Base-by-base conservation (phyloP, 2,113 vertebrate species). In the Vanacampus margaritifer region DNA sequence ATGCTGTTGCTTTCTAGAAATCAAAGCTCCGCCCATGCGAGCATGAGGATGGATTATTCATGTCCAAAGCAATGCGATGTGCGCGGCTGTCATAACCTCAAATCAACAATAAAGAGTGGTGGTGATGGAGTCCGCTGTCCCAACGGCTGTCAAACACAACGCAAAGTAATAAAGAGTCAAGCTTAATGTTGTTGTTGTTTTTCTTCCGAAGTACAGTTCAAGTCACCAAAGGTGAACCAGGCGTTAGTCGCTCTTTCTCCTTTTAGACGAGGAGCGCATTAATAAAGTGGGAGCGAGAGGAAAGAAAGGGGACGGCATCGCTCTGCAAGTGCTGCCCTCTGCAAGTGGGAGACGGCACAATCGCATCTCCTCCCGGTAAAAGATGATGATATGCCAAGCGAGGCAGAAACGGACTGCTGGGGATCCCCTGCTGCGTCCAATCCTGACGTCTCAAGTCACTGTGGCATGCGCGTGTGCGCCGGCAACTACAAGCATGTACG, bases 361-460 rank as follows among this genome's bases (percentile, higher is more conserved):
- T 75, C 76, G 79, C 77, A 73, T 76, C 84, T 81, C 80, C 84
- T 82, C 80, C 75, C 76, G 74, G 72, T 73, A 64, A 74, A 75
- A 65, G 80, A 83, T 63, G 79, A 83, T 81, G 80, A 84, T 81
- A 64, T 62, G 87, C 75, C 80, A 68, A 77, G 79, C 79, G 72
- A 84, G 78, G 80, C 85, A 82, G 78, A 81, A 76, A 73, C 78
- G 74, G 74, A 82, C 50, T 65, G 79, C 75, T 67, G 78, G 84
- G 87, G 84, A 87, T 79, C 84, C 87, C 87, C 87, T 48, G 87
- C 87, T 86, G 87, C 68, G 87, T 80, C 86, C 87, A 83, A 84
- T 84, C 81, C 84, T 83, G 81, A 85, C 86, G 84, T 82, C 78
- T 61, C 72, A 63, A 70, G 75, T 70, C 66, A 65, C 43, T 59